Evolutionary conservation across 2,113 vertebrate species (phyloP).

Genomic region (Psilopogon haemacephalus): DNA sequence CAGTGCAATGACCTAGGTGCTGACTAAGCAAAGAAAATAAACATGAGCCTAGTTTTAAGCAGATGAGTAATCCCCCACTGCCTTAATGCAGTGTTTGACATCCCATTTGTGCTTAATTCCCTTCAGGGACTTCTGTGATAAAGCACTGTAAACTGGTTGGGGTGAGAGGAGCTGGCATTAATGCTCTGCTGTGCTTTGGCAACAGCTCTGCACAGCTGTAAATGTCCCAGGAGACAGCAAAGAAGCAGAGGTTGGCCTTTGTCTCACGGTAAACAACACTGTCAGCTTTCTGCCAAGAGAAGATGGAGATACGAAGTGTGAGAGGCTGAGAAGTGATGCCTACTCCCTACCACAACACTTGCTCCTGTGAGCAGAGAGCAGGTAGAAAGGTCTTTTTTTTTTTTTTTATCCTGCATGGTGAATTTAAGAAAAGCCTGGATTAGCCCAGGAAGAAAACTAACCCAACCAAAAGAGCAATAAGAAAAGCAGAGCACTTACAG

Average conservation of each 20-base stretch:
- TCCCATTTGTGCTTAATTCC: not conserved
- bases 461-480: not conserved
- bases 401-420: not conserved
- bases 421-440: not conserved
- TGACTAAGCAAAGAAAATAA: slow-evolving; percentile 33
- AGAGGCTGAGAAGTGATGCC: not conserved
- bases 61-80: slow-evolving; percentile 15
- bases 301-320: rapidly evolving
- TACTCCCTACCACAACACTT: not conserved
- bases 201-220: slow-evolving; percentile 10
- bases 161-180: not conserved
- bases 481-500: slow-evolving; percentile 80
- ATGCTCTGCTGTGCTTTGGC: not conserved
- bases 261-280: not conserved
- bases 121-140: not conserved
- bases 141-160: not conserved
- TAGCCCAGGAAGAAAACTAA: not conserved
- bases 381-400: not conserved
- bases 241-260: not conserved
- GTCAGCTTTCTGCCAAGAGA: not conserved
- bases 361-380: not conserved
- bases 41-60: not conserved
- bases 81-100: not conserved
- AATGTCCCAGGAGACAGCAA: not conserved
- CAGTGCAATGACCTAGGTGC: not conserved